phyloP scores from a whole-genome alignment of 2,113 vertebrate species.

The Aspidoscelis tigris region DNA sequence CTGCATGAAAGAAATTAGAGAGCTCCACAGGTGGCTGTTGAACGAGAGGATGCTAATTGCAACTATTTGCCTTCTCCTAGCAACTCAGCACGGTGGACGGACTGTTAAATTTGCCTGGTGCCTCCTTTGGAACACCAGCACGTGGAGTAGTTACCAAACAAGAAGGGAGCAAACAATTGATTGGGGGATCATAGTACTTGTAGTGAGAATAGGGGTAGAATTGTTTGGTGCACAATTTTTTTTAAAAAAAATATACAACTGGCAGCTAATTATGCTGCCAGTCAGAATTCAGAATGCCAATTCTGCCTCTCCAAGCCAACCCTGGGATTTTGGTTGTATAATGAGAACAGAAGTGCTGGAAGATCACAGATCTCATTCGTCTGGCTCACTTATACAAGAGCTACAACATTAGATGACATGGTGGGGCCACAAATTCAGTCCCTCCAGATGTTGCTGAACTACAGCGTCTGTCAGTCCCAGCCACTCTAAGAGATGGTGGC shows the following conservation, averaged over 20 bases:
- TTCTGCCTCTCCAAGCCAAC: slow-evolving; percentile 56
- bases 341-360: slow-evolving; percentile 33
- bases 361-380: slow-evolving; percentile 35
- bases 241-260: slow-evolving; percentile 51
- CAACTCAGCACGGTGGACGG: slow-evolving; percentile 80
- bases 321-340: slow-evolving; percentile 13
- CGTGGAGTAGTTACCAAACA: slow-evolving; percentile 12
- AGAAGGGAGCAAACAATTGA: slow-evolving; percentile 35
- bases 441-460: neutral
- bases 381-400: neutral
- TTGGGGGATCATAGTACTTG: slow-evolving; percentile 44
- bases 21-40: slow-evolving; percentile 79
- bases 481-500: too few relatives aligned
- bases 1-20: slow-evolving; percentile 61
- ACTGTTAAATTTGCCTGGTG: slow-evolving; percentile 70
- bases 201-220: slow-evolving; percentile 57
- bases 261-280: slow-evolving; percentile 51
- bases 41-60: slow-evolving; percentile 71
- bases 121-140: slow-evolving; percentile 58
- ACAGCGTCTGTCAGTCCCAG: too few relatives aligned
- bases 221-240: slow-evolving; percentile 43
- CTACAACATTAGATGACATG: too few relatives aligned
- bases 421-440: too few relatives aligned
- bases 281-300: slow-evolving; percentile 56
- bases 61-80: slow-evolving; percentile 83